Percentiles rank a stretch among this genome's conserved stretches.
Evolutionary conservation across 2,797 vertebrate genomes (phyloP).

Genomic region (Buphagus erythrorhynchus): DNA sequence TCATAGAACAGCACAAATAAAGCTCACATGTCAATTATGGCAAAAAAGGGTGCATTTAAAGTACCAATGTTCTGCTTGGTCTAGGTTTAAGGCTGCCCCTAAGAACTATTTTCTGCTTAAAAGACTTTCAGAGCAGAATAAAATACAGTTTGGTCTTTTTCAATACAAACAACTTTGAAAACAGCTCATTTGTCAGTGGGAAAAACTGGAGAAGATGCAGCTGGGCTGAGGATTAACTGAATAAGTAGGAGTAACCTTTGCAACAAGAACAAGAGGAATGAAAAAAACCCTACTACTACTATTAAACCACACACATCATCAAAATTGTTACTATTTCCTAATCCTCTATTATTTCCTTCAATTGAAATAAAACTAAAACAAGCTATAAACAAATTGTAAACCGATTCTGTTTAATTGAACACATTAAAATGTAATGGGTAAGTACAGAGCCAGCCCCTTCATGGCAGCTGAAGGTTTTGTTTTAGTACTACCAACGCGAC

Average conservation of each 20-base stretch:
- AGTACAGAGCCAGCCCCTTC: background rate
- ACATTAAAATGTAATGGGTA: background rate
- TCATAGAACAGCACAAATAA: background rate
- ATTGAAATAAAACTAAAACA: conserved; percentile 18
- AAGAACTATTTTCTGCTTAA: background rate
- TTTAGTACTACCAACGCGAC: background rate
- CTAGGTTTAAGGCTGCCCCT: background rate
- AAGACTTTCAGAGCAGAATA: background rate
- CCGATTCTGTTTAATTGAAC: background rate
- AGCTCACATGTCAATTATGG: background rate
- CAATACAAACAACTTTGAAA: conserved; percentile 25
- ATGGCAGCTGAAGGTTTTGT: background rate
- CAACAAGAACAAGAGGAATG: background rate
- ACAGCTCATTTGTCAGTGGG: conserved; percentile 14
- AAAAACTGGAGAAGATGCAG: conserved; percentile 42
- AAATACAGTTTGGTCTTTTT: background rate
- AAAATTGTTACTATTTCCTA: conserved; percentile 11
- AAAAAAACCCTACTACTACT: background rate
- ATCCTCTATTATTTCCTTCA: background rate
- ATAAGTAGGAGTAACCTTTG: background rate
- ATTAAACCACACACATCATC: conserved; percentile 15
- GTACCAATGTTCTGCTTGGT: background rate
- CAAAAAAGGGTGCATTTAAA: background rate
- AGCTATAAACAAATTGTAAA: conserved; percentile 38
- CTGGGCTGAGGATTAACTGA: conserved; percentile 1